These are phyloP conservation scores for Melikaiella ostensackeni DNA, from an alignment of 2,888 invertebrate genomes.

Conservation along the genomic window DNA sequence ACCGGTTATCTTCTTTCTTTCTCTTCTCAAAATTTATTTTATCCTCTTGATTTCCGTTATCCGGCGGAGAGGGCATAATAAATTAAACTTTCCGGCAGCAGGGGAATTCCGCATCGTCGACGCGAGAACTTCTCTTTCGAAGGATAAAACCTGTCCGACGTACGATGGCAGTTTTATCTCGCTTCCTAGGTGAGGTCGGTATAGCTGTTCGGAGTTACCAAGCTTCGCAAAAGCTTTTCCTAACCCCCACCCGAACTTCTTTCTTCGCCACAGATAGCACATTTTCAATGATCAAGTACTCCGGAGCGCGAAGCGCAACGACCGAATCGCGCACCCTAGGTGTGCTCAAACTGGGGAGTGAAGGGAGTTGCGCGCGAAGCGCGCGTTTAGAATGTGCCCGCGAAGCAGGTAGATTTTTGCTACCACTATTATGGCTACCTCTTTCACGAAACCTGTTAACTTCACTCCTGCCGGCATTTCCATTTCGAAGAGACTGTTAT, in stretches of 20 bases:
- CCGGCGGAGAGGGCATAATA: slow-evolving; percentile 19
- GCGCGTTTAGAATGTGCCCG: too few relatives aligned
- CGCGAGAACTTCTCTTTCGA: slow-evolving; percentile 40
- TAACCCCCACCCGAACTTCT: slow-evolving; percentile 3
- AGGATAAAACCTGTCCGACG: slow-evolving; percentile 42
- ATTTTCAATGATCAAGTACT: too few relatives aligned
- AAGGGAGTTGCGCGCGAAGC: too few relatives aligned
- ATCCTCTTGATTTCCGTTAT: slow-evolving; percentile 38
- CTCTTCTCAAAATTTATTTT: slow-evolving; percentile 2
- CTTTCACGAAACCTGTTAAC: too few relatives aligned
- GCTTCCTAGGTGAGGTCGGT: slow-evolving; percentile 13
- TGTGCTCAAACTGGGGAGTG: too few relatives aligned
- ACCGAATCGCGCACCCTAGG: too few relatives aligned
- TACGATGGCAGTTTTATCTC: slow-evolving; percentile 44
- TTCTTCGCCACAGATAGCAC: neutral
- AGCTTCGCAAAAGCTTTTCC: slow-evolving; percentile 31
- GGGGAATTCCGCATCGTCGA: slow-evolving; percentile 36
- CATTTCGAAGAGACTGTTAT: too few relatives aligned
- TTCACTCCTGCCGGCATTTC: too few relatives aligned
- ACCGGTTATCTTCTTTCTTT: neutral
- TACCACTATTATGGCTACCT: too few relatives aligned
- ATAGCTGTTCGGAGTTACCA: slow-evolving; percentile 14
- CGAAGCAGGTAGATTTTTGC: too few relatives aligned
- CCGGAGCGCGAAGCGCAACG: too few relatives aligned
- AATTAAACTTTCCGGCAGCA: slow-evolving; percentile 37